These are phyloP conservation scores for Notechis scutatus DNA, from an alignment of 2,113 vertebrate genomes.

Conservation along the genomic window DNA sequence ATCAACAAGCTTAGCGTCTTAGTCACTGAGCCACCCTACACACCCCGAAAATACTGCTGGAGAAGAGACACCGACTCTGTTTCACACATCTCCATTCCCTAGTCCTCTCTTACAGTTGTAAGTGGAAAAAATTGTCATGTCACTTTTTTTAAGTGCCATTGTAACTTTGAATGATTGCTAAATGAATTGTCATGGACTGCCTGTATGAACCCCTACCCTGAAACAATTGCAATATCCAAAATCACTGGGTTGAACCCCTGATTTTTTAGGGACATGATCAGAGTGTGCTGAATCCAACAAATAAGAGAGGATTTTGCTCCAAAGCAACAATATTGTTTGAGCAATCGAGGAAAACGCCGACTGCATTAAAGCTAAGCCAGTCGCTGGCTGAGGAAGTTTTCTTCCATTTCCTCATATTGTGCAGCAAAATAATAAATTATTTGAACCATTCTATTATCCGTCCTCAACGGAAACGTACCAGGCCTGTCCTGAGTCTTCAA, in stretches of 20 bases:
- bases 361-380: conserved; percentile 62
- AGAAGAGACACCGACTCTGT: not conserved
- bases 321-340: conserved; percentile 45
- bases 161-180: not conserved
- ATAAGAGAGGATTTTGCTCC: conserved; percentile 47
- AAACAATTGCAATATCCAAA: not conserved
- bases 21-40: not conserved
- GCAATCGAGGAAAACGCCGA: conserved; percentile 49
- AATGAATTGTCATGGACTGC: not conserved
- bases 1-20: no score
- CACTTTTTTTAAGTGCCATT: not conserved
- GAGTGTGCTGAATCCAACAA: not conserved
- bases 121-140: not conserved
- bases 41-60: not conserved
- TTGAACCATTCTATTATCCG: conserved; percentile 78
- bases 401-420: conserved; percentile 64
- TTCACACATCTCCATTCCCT: not conserved
- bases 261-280: not conserved
- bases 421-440: conserved; percentile 78
- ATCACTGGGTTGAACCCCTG: not conserved
- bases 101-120: no score
- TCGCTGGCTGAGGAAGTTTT: conserved; percentile 67
- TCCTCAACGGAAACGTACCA: conserved; percentile 77
- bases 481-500: conserved; percentile 81
- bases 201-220: not conserved